phyloP scores from a whole-genome alignment of 2,888 invertebrate genomes.

The Agrotis clavis region DNA sequence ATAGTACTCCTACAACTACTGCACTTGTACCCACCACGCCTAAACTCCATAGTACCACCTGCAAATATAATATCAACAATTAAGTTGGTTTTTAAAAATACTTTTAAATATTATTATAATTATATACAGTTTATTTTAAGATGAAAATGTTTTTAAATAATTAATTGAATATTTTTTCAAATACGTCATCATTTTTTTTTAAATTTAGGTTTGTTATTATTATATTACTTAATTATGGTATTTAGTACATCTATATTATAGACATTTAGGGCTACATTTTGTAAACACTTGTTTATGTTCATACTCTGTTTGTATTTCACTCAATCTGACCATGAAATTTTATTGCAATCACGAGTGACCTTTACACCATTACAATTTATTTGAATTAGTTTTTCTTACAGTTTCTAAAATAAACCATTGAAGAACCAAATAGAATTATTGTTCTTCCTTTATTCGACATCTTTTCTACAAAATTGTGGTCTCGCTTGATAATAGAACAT shows the following conservation, averaged over 20 bases:
- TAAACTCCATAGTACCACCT: slow-evolving; percentile 94
- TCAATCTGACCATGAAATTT: slow-evolving; percentile 2
- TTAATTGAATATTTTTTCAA: background rate
- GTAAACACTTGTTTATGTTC: too few relatives aligned
- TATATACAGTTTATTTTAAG: too few relatives aligned
- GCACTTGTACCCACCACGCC: slow-evolving; percentile 94
- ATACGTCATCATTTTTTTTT: background rate
- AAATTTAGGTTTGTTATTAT: background rate
- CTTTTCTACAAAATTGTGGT: background rate
- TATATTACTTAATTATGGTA: background rate
- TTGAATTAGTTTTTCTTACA: slow-evolving; percentile 13
- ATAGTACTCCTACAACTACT: slow-evolving; percentile 95
- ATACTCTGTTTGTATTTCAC: background rate
- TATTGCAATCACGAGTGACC: slow-evolving; percentile 23
- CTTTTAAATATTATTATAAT: too few relatives aligned
- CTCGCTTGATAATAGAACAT: background rate
- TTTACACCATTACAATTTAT: slow-evolving; percentile 25
- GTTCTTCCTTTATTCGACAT: background rate
- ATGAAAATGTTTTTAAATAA: too few relatives aligned
- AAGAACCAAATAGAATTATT: background rate
- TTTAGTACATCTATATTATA: background rate
- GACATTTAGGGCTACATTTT: too few relatives aligned
- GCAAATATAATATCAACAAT: slow-evolving; percentile 53
- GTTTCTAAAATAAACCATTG: background rate
- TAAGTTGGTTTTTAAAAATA: background rate